A percentile compares a stretch with the other conserved stretches of the same genome.
Evolutionary conservation across 2,113 vertebrate genomes (phyloP).

Genomic region (Halichoerus grypus): DNA sequence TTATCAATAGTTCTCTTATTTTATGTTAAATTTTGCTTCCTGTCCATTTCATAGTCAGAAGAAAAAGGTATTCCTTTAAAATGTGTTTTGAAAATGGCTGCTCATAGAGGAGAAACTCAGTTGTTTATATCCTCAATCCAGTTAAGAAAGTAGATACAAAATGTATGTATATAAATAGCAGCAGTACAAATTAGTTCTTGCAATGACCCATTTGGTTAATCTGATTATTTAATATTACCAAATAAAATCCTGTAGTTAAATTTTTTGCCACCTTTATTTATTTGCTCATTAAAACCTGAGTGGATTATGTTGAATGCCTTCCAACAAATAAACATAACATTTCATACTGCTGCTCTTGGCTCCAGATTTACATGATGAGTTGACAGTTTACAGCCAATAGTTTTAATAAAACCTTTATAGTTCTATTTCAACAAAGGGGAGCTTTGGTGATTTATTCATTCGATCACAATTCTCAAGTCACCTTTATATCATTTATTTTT

Average conservation of each 20-base stretch:
- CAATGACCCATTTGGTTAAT: not conserved
- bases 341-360: not conserved
- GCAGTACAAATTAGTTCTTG: not conserved
- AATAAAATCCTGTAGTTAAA: constrained; percentile 5
- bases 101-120: not conserved
- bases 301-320: not conserved
- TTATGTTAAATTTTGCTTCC: not conserved
- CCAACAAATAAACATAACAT: constrained; percentile 1
- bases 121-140: not conserved
- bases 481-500: constrained; percentile 32
- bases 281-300: not conserved
- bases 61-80: not conserved
- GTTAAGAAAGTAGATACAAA: not conserved
- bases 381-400: not conserved
- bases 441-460: not conserved
- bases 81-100: constrained; percentile 21
- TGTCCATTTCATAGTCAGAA: not conserved
- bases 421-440: not conserved
- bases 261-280: constrained; percentile 47
- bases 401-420: constrained; percentile 42
- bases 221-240: constrained; percentile 38
- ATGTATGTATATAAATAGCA: not conserved
- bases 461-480: not conserved
- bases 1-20: not conserved
- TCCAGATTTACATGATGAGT: not conserved